Percentiles rank a stretch among this genome's conserved stretches.
phyloP scores from a whole-genome alignment of 2,888 invertebrate genomes.

The Camponotus fellah region DNA sequence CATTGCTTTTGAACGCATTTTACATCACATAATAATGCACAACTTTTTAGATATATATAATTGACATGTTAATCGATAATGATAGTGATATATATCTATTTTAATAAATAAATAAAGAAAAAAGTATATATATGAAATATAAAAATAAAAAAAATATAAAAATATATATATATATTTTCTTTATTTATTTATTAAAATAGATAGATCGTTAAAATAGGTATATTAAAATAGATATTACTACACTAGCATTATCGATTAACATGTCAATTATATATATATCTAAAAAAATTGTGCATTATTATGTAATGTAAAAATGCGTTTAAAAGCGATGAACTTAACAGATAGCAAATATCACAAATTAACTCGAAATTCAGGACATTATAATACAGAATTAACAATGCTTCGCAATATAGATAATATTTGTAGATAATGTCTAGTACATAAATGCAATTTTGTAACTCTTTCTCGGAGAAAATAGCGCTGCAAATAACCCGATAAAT shows the following conservation, averaged over 20 bases:
- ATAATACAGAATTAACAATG: constrained; percentile 35
- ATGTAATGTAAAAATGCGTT: background rate
- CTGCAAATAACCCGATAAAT: constrained; percentile 44
- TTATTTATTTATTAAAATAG: too few relatives aligned
- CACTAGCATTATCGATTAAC: constrained; percentile 1
- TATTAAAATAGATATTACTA: constrained; percentile 11
- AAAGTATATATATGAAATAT: too few relatives aligned
- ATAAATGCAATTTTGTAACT: constrained; percentile 29
- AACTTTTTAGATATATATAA: constrained; percentile 7
- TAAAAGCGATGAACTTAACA: background rate
- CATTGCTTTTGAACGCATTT: background rate
- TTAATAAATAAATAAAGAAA: too few relatives aligned
- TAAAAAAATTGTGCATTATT: constrained; percentile 2
- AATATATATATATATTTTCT: too few relatives aligned
- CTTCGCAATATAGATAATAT: background rate
- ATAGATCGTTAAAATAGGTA: too few relatives aligned
- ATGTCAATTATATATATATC: background rate
- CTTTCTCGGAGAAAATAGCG: constrained; percentile 25
- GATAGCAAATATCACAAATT: constrained; percentile 4
- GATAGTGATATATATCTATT: background rate
- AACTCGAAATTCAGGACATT: constrained; percentile 12
- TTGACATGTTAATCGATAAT: background rate
- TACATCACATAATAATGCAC: background rate
- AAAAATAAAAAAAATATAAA: too few relatives aligned
- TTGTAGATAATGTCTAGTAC: constrained; percentile 16